phyloP scores from a whole-genome alignment of 2,113 vertebrate genomes.

The Ramphastos sulfuratus region DNA sequence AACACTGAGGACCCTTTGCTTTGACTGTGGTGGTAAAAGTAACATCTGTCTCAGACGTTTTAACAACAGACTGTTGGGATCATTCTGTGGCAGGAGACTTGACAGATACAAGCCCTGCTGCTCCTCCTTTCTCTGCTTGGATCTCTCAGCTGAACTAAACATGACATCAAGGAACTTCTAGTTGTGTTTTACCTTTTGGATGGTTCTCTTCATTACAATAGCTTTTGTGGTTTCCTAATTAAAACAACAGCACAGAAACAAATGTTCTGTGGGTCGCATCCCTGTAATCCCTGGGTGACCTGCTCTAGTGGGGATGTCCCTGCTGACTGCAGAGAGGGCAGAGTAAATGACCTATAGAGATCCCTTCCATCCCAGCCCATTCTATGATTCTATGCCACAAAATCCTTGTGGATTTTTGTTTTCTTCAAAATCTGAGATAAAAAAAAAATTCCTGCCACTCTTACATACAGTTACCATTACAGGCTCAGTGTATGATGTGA shows the following conservation, averaged over 20 bases:
- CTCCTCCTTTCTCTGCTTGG: not conserved
- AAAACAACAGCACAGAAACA: not conserved
- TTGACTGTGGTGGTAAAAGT: slow-evolving; percentile 75
- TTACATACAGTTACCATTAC: not conserved
- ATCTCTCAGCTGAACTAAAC: slow-evolving; percentile 24
- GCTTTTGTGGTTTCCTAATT: not conserved
- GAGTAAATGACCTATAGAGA: too few relatives aligned
- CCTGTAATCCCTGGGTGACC: not conserved
- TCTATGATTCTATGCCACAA: not conserved
- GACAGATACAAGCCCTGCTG: slow-evolving; percentile 63
- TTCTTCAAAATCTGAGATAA: not conserved
- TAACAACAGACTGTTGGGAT: slow-evolving; percentile 72
- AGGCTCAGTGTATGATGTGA: not conserved
- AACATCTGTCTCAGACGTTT: slow-evolving; percentile 72
- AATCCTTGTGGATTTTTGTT: not conserved
- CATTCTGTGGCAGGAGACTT: slow-evolving; percentile 49
- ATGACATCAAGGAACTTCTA: not conserved
- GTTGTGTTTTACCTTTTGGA: slow-evolving; percentile 17
- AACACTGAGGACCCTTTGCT: slow-evolving; percentile 74
- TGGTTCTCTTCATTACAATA: not conserved
- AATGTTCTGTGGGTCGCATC: not conserved
- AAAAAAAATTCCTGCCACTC: not conserved
- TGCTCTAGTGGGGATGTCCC: too few relatives aligned
- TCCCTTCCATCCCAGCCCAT: too few relatives aligned
- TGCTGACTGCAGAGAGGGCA: too few relatives aligned